Conservation (phyloP, 2,797 vertebrate genomes). For the Carduelis carduelis region DNA sequence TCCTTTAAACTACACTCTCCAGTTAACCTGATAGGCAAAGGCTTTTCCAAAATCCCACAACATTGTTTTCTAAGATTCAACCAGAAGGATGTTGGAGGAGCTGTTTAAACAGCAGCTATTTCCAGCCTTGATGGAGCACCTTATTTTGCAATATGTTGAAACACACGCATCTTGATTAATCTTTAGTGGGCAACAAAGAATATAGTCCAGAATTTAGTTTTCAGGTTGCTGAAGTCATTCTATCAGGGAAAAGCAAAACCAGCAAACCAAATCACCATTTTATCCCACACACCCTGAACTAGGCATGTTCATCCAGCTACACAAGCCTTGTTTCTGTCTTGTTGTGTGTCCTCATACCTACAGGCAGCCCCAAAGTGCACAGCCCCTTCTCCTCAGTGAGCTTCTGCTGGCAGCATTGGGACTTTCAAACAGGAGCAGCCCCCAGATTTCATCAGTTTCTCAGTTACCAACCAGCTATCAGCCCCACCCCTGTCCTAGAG, state of each 20-base stretch:
- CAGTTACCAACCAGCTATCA: not conserved
- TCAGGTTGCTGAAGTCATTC: not conserved
- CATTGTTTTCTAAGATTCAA: not conserved
- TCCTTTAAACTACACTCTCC: not conserved
- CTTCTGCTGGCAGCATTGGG: not conserved
- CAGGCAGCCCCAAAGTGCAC: not conserved
- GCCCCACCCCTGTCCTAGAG: not conserved
- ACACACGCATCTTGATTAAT: not conserved
- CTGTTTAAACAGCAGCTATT: constrained; percentile 2
- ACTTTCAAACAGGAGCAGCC: not conserved
- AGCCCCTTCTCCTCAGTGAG: not conserved
- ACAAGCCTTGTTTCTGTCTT: not conserved
- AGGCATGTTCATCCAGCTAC: not conserved
- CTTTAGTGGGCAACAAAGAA: not conserved
- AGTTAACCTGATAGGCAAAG: not conserved
- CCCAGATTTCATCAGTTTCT: accelerated
- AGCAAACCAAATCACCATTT: not conserved
- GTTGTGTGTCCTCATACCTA: not conserved
- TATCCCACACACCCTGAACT: not conserved
- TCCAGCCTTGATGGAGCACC: not conserved
- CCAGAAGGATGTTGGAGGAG: not conserved
- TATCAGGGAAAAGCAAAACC: accelerated
- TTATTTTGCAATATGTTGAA: not conserved
- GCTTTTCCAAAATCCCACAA: not conserved
- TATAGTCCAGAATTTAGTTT: not conserved